phyloP scores from a whole-genome alignment of 2,113 vertebrate genomes.

The Archocentrus centrarchus region DNA sequence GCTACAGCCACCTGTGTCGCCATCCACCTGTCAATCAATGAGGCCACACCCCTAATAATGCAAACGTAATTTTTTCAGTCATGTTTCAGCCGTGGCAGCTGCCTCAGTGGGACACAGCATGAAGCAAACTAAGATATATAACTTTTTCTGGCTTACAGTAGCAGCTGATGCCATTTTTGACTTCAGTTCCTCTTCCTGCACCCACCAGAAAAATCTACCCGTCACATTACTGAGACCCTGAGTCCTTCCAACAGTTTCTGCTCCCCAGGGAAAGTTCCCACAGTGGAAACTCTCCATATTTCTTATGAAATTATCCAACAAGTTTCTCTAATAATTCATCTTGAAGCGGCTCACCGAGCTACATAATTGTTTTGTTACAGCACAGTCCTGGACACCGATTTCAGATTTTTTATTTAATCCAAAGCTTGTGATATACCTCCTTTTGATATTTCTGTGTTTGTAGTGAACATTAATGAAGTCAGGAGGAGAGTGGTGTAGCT shows the following conservation, averaged over 20 bases:
- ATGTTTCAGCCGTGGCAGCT: no score
- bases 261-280: background rate
- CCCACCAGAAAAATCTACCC: background rate
- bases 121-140: background rate
- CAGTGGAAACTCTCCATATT: background rate
- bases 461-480: background rate
- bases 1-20: no score
- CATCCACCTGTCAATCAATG: background rate
- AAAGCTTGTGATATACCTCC: background rate
- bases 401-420: background rate
- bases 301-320: background rate
- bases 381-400: background rate
- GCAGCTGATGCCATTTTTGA: background rate
- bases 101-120: no score
- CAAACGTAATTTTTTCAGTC: background rate
- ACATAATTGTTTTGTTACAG: background rate
- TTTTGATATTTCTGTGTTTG: conserved; percentile 2
- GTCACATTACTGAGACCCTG: background rate
- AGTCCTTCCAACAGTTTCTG: background rate
- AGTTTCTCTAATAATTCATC: background rate
- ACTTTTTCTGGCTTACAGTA: background rate
- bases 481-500: background rate
- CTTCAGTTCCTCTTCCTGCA: background rate
- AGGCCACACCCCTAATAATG: background rate
- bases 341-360: background rate